These are phyloP conservation scores for Salvelinus namaycush DNA, from an alignment of 2,113 vertebrate species.

Conservation along the genomic window DNA sequence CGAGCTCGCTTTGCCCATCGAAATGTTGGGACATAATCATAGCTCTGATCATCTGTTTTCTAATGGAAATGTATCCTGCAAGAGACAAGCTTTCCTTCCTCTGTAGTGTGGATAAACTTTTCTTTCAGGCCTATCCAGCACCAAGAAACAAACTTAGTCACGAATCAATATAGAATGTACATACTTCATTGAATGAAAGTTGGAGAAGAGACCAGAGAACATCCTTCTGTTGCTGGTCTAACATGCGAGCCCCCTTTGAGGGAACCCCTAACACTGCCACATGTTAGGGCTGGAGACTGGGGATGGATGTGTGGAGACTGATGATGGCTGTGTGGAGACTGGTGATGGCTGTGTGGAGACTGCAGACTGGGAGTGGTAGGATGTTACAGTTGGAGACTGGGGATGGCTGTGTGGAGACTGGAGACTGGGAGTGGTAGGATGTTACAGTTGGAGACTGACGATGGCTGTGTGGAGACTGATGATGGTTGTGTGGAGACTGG, in stretches of 20 bases:
- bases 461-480: too few relatives aligned
- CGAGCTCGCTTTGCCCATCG: neutral
- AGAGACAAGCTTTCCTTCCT: conserved; percentile 2
- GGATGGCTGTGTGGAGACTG: too few relatives aligned
- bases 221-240: neutral
- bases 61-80: conserved; percentile 12
- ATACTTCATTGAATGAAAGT: neutral
- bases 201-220: too few relatives aligned
- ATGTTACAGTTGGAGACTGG: too few relatives aligned
- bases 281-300: neutral
- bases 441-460: too few relatives aligned
- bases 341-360: too few relatives aligned
- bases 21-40: conserved; percentile 11
- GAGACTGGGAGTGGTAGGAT: too few relatives aligned
- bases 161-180: neutral
- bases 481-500: too few relatives aligned
- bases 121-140: neutral
- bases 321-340: too few relatives aligned
- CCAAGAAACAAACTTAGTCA: neutral
- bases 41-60: conserved; percentile 4
- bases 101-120: neutral
- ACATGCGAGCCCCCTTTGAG: too few relatives aligned
- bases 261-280: neutral
- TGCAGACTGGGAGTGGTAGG: too few relatives aligned
- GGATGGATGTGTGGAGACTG: neutral